Conservation (phyloP, 2,888 invertebrate genomes). For the Biston betularia region DNA sequence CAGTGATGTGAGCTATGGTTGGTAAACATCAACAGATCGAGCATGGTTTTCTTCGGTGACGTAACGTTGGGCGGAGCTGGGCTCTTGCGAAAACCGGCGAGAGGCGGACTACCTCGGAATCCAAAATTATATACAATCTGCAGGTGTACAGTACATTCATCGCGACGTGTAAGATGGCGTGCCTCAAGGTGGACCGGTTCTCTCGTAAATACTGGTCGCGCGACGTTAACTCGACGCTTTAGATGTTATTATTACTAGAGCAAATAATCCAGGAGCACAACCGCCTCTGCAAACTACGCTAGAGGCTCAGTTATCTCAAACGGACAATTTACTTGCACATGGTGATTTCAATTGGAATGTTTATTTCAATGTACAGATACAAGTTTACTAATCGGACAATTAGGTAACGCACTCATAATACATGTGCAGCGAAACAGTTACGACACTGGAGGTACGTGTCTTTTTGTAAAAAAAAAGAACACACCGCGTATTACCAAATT, state of each 20-base stretch:
- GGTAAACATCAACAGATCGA: slow-evolving; percentile 73
- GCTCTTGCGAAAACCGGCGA: slow-evolving; percentile 65
- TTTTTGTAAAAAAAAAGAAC: slow-evolving; percentile 48
- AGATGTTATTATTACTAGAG: slow-evolving; percentile 44
- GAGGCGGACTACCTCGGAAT: slow-evolving; percentile 61
- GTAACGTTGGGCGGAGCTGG: slow-evolving; percentile 66
- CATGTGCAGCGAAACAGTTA: slow-evolving; percentile 50
- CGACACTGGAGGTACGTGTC: slow-evolving; percentile 53
- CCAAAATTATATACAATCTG: slow-evolving; percentile 66
- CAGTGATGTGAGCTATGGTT: slow-evolving; percentile 75
- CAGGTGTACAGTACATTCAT: slow-evolving; percentile 63
- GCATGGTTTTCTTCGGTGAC: slow-evolving; percentile 70
- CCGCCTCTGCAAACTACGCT: background rate
- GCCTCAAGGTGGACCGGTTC: slow-evolving; percentile 76
- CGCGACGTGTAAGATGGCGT: slow-evolving; percentile 62
- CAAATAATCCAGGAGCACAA: slow-evolving; percentile 16
- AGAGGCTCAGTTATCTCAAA: slow-evolving; percentile 15
- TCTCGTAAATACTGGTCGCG: slow-evolving; percentile 56
- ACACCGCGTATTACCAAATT: slow-evolving; percentile 48
- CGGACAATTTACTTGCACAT: slow-evolving; percentile 14
- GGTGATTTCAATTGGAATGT: slow-evolving; percentile 3
- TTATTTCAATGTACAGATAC: slow-evolving; percentile 24
- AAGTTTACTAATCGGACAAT: slow-evolving; percentile 39
- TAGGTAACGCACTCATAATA: slow-evolving; percentile 46
- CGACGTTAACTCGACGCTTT: slow-evolving; percentile 59